Evolutionary conservation across 2,888 invertebrate genomes (phyloP), one percentile per base, ranked within the genome.

Genomic region (Tiliacea aurago): DNA sequence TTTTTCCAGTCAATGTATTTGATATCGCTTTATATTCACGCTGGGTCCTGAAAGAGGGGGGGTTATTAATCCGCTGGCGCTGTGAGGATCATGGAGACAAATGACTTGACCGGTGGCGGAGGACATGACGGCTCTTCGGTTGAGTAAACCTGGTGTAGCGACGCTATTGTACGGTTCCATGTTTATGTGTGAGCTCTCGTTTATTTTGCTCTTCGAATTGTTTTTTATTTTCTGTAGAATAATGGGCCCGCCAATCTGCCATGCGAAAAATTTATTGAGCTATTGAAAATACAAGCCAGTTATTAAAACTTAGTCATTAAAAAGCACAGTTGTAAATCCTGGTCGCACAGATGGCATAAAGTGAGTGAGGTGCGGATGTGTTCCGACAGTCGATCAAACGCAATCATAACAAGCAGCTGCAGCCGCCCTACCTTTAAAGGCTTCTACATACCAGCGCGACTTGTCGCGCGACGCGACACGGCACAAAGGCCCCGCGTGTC

Each of bases 61-160:
- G 33, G 23, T 55, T 73, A 81, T 81, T 68, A 70, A 68, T 80
- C 70, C 73, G 15, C 10, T 56, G 6, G 49, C 28, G 61, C 56
- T 51, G 33, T 47, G 55, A 64, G 63, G 76, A 73, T 77, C 45
- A 58, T 20, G 51, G 47, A 56, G 70, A 80, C 70, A 61, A 77
- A 73, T 73, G 51, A 70, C 63, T 68, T 37, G 65, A 53, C 56
- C 55, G n/a, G n/a, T n/a, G n/a, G 33, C 33, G 28, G 28, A 33
- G 1, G 28, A 33, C 51, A 51, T n/a, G 43, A 47, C 49, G 20
- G 33, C 47, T 45, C 51, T 58, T 28, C n/a, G 18, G 28, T 41
- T 28, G n/a, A 41, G 18, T 28, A 18, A n/a, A 47, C 43, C 51
- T 78, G 53, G 23, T 43, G 61, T 51, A 41, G 53, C 20, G 28